These are phyloP conservation scores for Eubucco bourcierii DNA, from an alignment of 2,113 vertebrate species.

Conservation along the genomic window DNA sequence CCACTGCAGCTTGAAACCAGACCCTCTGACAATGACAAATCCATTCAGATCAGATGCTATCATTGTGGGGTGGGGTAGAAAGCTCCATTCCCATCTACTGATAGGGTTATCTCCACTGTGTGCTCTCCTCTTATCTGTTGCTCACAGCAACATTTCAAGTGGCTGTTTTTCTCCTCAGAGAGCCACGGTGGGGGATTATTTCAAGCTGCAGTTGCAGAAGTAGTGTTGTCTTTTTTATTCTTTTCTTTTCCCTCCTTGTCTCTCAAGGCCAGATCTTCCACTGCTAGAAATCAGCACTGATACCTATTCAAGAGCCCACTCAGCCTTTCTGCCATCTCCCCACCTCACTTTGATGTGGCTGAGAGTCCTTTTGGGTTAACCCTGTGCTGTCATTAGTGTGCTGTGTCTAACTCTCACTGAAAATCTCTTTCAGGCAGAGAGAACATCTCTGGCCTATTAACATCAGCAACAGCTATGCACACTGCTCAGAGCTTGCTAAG, in stretches of 20 bases:
- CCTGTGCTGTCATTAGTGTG: background rate
- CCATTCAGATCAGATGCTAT: conserved; percentile 4
- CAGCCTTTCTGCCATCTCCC: background rate
- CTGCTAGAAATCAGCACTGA: background rate
- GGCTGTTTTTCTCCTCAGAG: conserved; percentile 13
- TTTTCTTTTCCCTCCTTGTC: background rate
- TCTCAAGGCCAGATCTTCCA: background rate
- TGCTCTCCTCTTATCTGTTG: conserved; percentile 11
- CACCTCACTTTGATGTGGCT: too few species aligned
- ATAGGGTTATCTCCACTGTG: conserved; percentile 14
- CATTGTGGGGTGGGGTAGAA: background rate
- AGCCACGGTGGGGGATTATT: background rate
- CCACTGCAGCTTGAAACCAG: conserved; percentile 9
- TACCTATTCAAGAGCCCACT: background rate
- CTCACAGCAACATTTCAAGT: background rate
- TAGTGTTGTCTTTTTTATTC: background rate
- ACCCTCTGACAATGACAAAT: conserved; percentile 22
- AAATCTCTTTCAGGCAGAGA: background rate
- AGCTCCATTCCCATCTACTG: conserved; percentile 18
- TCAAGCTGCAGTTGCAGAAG: conserved; percentile 27
- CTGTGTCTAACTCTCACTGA: background rate
- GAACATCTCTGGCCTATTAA: background rate
- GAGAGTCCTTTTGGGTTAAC: background rate
- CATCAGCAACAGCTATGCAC: background rate
- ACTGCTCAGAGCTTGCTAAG: background rate